A percentile compares a stretch with the other conserved stretches of the same genome.
phyloP scores from a whole-genome alignment of 1,140 invertebrate genomes.

The Vanessa tameamea region DNA sequence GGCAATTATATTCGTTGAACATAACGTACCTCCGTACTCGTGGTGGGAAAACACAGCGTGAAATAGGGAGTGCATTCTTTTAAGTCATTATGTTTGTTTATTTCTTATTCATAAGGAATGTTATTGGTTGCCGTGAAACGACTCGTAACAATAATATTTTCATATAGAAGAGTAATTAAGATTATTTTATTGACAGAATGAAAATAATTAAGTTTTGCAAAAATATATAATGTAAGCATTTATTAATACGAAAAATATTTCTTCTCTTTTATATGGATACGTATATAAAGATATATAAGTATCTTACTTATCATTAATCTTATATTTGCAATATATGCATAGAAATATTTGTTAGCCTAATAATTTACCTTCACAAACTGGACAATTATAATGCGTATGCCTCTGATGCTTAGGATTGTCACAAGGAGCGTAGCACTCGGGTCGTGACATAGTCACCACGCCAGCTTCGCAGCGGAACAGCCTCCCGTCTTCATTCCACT shows the following conservation, averaged over 20 bases:
- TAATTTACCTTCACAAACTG: slow-evolving; percentile 85
- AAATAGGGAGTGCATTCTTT: slow-evolving; percentile 66
- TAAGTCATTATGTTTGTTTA: slow-evolving; percentile 54
- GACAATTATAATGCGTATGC: slow-evolving; percentile 87
- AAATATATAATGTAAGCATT: not conserved
- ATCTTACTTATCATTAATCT: too few relatives aligned
- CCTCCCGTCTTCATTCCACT: slow-evolving; percentile 89
- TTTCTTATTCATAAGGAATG: slow-evolving; percentile 41
- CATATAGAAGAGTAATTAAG: slow-evolving; percentile 7
- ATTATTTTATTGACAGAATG: not conserved
- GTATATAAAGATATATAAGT: too few relatives aligned
- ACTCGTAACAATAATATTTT: slow-evolving; percentile 19
- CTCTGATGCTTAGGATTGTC: slow-evolving; percentile 85
- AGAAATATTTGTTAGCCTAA: not conserved
- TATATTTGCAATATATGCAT: too few relatives aligned
- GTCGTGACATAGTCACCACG: slow-evolving; percentile 88
- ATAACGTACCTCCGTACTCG: slow-evolving; percentile 45
- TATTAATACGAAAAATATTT: too few relatives aligned
- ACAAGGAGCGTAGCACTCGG: slow-evolving; percentile 91
- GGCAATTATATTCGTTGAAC: slow-evolving; percentile 61
- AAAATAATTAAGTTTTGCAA: not conserved
- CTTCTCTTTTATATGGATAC: too few relatives aligned
- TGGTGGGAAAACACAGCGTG: slow-evolving; percentile 67
- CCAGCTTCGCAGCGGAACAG: slow-evolving; percentile 89
- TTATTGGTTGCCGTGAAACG: slow-evolving; percentile 23